Base-by-base conservation (phyloP, 35 echinoderm and acorn worm species). In the Strongylocentrotus purpuratus region DNA sequence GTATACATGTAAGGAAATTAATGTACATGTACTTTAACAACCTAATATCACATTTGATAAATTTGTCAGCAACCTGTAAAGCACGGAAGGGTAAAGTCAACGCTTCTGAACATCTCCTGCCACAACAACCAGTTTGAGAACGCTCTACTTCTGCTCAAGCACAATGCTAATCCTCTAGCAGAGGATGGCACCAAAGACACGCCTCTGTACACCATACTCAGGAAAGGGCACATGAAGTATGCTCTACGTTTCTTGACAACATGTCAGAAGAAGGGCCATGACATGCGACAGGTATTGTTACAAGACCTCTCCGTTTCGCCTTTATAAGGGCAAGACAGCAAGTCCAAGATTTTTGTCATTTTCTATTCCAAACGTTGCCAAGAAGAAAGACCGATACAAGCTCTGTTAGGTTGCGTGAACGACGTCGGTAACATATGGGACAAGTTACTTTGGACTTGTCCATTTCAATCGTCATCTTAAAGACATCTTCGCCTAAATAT, bases 131-230 rank as follows among this genome's bases (percentile, higher is more conserved):
- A 86, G 28, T 86, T 86, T 86, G 85, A 86, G 28, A 86, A 31
- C 9, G 10, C 85, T 22, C 85, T 86, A 13, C 85, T 86, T 9
- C 85, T 86, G 28, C 85, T 86, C 33, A 33, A 86, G 33, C 85
- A 86, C 33, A 22, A 33, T 33, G 85, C 85, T 33, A 86, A 86
- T 86, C 85, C 85, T 86, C 85, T 86, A 31, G 85, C 28, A 33
- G 85, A 86, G n/a, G 85, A 86, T 86, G n/a, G n/a, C 85, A 5
- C 85, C 12, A 86, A 86, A 22, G 85, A 86, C 85, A 86, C 85
- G 2, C 85, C 85, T 86, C 85, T 86, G 14, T 86, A 31, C 85
- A 86, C n/a, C 85, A 86, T 86, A 11, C n/a, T 86, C 9, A 12
- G 85, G 85, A 86, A 86, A 33, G 33, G 33, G 85, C 14, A 86